Evolutionary conservation across 1,140 invertebrate genomes (phyloP).

Genomic region (Oreohelix idahoensis): DNA sequence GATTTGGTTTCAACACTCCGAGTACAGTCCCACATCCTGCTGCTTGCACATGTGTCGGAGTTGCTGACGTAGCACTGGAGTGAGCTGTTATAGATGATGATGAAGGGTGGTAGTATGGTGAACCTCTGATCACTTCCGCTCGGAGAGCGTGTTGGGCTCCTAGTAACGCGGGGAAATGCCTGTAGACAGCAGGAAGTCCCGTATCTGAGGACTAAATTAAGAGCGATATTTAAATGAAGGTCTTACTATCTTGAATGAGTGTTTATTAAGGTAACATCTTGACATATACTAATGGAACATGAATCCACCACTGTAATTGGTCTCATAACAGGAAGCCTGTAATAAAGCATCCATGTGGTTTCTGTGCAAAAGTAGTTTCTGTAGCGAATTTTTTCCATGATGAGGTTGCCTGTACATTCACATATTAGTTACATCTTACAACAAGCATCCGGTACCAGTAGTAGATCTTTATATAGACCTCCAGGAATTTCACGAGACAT

Average conservation of each 20-base stretch:
- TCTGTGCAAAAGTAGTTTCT: too few relatives aligned
- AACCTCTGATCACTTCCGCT: neutral
- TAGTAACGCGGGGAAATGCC: slow-evolving; percentile 6
- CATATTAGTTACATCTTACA: too few relatives aligned
- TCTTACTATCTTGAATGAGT: neutral
- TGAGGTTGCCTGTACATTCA: too few relatives aligned
- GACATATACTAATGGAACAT: too few relatives aligned
- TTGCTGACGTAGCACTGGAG: neutral
- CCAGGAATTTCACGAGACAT: too few relatives aligned
- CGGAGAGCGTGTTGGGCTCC: neutral
- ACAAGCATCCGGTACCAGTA: too few relatives aligned
- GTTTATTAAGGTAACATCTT: neutral
- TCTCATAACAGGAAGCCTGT: too few relatives aligned
- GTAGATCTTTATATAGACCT: too few relatives aligned
- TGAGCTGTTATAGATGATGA: neutral
- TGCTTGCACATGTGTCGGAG: neutral
- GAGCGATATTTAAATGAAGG: too few relatives aligned
- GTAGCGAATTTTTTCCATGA: too few relatives aligned
- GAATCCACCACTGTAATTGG: too few relatives aligned
- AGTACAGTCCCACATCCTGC: neutral
- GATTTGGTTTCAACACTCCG: neutral
- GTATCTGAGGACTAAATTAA: slow-evolving; percentile 11
- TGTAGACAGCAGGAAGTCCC: slow-evolving; percentile 9
- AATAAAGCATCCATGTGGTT: too few relatives aligned
- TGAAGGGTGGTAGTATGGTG: neutral